Percentiles rank a stretch among this genome's conserved stretches.
phyloP scores from a whole-genome alignment of 2,113 vertebrate species.

The Cavia porcellus region DNA sequence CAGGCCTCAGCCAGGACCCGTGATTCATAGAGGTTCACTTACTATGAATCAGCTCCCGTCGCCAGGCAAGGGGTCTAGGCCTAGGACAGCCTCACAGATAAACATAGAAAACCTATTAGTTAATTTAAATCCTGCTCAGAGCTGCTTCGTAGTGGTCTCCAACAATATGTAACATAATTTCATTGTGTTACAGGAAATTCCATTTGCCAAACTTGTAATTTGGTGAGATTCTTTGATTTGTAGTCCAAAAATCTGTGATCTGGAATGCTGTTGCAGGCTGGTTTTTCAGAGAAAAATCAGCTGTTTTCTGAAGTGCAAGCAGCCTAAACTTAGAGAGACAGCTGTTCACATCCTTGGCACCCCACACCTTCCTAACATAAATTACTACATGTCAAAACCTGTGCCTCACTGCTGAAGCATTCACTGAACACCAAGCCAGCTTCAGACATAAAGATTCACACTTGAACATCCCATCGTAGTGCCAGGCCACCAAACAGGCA shows the following conservation, averaged over 20 bases:
- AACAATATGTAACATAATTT: not conserved
- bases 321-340: not conserved
- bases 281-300: constrained; percentile 34
- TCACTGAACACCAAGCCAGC: not conserved
- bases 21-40: too few relatives aligned
- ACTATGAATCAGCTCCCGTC: too few relatives aligned
- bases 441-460: not conserved
- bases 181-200: not conserved
- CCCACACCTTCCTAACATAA: not conserved
- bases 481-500: not conserved
- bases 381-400: constrained; percentile 11
- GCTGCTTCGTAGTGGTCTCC: too few relatives aligned
- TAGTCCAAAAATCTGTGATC: not conserved
- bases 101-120: too few relatives aligned
- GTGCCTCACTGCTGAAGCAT: not conserved
- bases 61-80: too few relatives aligned
- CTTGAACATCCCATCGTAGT: not conserved
- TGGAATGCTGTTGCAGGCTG: not conserved
- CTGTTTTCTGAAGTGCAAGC: constrained; percentile 4
- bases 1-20: too few relatives aligned
- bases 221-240: not conserved
- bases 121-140: too few relatives aligned
- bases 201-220: constrained; percentile 26
- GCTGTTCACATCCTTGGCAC: not conserved
- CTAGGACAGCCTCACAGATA: too few relatives aligned